phyloP scores from a whole-genome alignment of 2,888 invertebrate species.

The Erebia palarica region DNA sequence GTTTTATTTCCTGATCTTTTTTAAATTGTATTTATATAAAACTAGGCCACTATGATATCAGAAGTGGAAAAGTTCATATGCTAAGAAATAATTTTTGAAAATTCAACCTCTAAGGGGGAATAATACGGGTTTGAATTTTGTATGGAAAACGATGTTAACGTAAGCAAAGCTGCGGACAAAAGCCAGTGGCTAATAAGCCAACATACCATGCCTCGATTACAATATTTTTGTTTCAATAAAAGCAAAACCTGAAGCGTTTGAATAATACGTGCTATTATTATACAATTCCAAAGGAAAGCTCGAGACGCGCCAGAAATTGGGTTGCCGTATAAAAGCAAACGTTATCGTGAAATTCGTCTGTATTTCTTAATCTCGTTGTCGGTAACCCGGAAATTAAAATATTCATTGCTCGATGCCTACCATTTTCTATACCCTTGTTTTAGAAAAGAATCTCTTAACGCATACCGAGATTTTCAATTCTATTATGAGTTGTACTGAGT shows the following conservation, averaged over 20 bases:
- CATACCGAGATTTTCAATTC: slow-evolving; percentile 5
- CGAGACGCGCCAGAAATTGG: slow-evolving; percentile 28
- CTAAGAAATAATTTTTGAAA: too few relatives aligned
- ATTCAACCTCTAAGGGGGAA: too few relatives aligned
- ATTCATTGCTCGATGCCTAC: slow-evolving; percentile 40
- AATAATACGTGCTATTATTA: slow-evolving; percentile 6
- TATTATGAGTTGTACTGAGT: neutral
- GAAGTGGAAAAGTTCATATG: too few relatives aligned
- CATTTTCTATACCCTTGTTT: slow-evolving; percentile 36
- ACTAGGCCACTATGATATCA: too few relatives aligned
- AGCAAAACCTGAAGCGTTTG: neutral
- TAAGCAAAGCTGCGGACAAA: too few relatives aligned
- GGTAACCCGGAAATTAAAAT: slow-evolving; percentile 42
- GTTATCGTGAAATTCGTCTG: slow-evolving; percentile 38
- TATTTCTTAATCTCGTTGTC: slow-evolving; percentile 43
- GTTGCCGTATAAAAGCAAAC: slow-evolving; percentile 35
- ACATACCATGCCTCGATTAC: too few relatives aligned
- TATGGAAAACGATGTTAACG: too few relatives aligned
- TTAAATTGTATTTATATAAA: too few relatives aligned
- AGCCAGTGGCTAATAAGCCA: too few relatives aligned
- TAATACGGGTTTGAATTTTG: too few relatives aligned
- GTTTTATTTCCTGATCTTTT: too few relatives aligned
- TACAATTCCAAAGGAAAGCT: slow-evolving; percentile 22
- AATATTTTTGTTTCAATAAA: too few relatives aligned
- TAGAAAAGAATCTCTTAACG: slow-evolving; percentile 22